Base-by-base conservation (phyloP, 2,797 vertebrate genomes). In the Toxotes lorentzi region DNA sequence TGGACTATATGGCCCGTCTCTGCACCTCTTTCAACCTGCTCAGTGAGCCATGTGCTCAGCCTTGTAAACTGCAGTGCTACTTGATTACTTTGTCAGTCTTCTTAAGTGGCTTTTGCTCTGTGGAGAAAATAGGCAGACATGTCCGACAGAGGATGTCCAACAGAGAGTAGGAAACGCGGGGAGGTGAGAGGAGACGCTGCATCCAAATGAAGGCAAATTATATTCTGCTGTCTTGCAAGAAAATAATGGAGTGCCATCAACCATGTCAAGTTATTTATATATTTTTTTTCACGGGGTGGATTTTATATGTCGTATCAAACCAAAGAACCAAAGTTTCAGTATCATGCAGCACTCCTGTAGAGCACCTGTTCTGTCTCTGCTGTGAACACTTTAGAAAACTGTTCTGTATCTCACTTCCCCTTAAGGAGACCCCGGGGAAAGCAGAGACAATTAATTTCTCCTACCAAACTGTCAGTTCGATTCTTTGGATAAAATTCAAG, bases 31-130 rank as follows among this genome's bases (percentile, higher is more conserved):
- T 93, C 91, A 89, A 81, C 86, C 91, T 93, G 93, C 88, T 92
- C 93, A 90, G 58, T 92, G 88, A 93, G 93, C 92, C 92, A 85
- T 94, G 89, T 84, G 89, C 81, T 61, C 43, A 68, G 89, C 88
- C 91, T 93, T 94, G 94, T 95, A 94, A 92, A 93, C 90, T 72
- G 78, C 81, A 85, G 71, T 54, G 80, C 90, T 88, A 81, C 92
- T 93, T 95, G 92, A 95, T 95, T 93, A 94, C 93, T 92, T 94
- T 94, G 93, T 93, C 94, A 93, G 89, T 95, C 89, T 93, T 88
- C 88, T 91, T 88, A 94, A 94, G 90, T 92, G 87, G 79, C 81
- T 93, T 91, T 91, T 93, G 82, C 90, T 81, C 83, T 54, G 73
- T 75, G 69, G 61, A 81, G 76, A 86, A 90, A 88, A 87, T 67